Conservation (phyloP, 2,797 vertebrate genomes). For the Microctenopoma stevenorrisi region DNA sequence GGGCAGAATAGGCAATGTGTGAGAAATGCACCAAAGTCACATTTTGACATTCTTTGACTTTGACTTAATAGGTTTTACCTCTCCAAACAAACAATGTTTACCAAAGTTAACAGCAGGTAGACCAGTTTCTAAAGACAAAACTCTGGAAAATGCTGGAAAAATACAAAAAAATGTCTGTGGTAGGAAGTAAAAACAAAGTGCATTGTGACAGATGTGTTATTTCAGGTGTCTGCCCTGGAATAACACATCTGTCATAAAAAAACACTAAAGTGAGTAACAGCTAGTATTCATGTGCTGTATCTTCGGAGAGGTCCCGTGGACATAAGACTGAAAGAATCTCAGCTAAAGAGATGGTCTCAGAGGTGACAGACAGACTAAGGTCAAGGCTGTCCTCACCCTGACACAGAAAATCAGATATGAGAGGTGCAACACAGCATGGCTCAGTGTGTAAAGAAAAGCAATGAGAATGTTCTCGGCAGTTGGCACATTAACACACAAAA, state of each 20-base stretch:
- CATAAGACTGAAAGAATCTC: constrained; percentile 15
- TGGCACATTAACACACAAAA: constrained; percentile 67
- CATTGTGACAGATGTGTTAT: constrained; percentile 21
- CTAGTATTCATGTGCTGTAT: background rate
- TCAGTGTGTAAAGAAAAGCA: constrained; percentile 45
- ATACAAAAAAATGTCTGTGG: constrained; percentile 56
- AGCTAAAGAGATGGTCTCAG: constrained; percentile 13
- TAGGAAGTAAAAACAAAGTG: constrained; percentile 57
- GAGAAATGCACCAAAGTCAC: no score
- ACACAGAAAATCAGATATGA: constrained; percentile 38
- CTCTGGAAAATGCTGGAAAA: constrained; percentile 53
- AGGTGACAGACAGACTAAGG: constrained; percentile 38
- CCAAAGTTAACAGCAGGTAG: constrained; percentile 47
- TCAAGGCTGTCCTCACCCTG: constrained; percentile 46
- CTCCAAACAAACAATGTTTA: constrained; percentile 27
- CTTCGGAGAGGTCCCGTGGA: constrained; percentile 10
- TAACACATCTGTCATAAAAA: constrained; percentile 61
- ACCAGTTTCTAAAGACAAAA: constrained; percentile 37
- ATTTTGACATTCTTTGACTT: no score
- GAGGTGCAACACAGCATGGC: constrained; percentile 13
- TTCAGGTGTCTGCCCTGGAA: constrained; percentile 62
- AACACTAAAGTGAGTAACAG: constrained; percentile 17
- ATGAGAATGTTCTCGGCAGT: constrained; percentile 41
- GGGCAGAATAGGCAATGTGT: background rate
- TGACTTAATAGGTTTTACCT: constrained; percentile 7